Evolutionary conservation across 2,113 vertebrate genomes (phyloP).

Genomic region (Emydocephalus ijimae): DNA sequence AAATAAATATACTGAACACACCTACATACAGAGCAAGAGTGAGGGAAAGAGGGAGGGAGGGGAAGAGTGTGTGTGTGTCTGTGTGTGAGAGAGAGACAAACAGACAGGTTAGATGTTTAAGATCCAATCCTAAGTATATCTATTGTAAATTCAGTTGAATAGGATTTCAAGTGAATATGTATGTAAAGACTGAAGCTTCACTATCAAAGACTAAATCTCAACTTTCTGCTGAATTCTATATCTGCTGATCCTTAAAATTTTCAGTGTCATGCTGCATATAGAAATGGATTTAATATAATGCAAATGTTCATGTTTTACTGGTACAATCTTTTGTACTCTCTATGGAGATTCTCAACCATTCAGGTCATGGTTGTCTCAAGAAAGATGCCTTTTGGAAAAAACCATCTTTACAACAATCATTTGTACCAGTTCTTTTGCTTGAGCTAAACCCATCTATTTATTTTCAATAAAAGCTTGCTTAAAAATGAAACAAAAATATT

Average conservation of each 20-base stretch:
- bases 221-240: not conserved
- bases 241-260: not conserved
- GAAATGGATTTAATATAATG: not conserved
- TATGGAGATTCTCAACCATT: not conserved
- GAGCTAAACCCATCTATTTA: not conserved
- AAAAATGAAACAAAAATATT: not conserved
- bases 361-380: not conserved
- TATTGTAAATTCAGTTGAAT: not conserved
- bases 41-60: not conserved
- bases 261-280: not conserved
- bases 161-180: not conserved
- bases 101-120: not conserved
- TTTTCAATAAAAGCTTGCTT: not conserved
- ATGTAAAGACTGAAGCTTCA: not conserved
- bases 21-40: not conserved
- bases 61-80: not conserved
- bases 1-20: not conserved
- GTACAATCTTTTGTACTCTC: not conserved
- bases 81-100: not conserved
- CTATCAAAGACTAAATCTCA: not conserved
- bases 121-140: not conserved
- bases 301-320: not conserved
- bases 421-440: not conserved
- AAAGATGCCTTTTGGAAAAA: too few relatives aligned
- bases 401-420: not conserved